Conservation (phyloP, 2,888 invertebrate species). For the Diarsia mendica region DNA sequence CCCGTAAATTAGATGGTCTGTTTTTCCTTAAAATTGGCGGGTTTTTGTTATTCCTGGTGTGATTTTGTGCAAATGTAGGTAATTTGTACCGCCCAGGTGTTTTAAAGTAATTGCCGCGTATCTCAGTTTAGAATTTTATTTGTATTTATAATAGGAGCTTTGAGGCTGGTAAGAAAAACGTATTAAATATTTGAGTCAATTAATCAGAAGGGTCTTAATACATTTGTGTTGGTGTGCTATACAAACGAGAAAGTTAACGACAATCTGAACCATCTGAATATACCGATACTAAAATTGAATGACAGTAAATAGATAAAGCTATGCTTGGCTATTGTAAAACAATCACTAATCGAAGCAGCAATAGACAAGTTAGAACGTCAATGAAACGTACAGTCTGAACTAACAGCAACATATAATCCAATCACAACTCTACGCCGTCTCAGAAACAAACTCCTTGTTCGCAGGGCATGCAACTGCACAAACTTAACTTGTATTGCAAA, state of each 20-base stretch:
- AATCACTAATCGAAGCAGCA: neutral
- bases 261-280: too few relatives aligned
- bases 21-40: slow-evolving; percentile 53
- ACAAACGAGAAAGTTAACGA: too few relatives aligned
- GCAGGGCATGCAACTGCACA: slow-evolving; percentile 65
- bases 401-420: slow-evolving; percentile 20
- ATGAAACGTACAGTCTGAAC: slow-evolving; percentile 10
- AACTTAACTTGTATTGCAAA: slow-evolving; percentile 76
- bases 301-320: too few relatives aligned
- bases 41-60: slow-evolving; percentile 53
- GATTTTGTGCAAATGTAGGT: slow-evolving; percentile 57
- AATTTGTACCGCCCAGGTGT: slow-evolving; percentile 46
- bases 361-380: neutral
- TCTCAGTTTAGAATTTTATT: slow-evolving; percentile 25
- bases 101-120: slow-evolving; percentile 38
- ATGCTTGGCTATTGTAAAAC: neutral
- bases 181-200: neutral
- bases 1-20: slow-evolving; percentile 62
- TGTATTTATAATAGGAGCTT: slow-evolving; percentile 18
- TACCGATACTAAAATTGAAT: neutral
- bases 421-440: slow-evolving; percentile 36
- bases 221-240: too few relatives aligned
- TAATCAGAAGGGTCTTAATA: neutral
- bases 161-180: neutral
- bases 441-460: slow-evolving; percentile 60